These are phyloP conservation scores for Petroica traversi DNA, from an alignment of 2,113 vertebrate genomes.

Conservation along the genomic window DNA sequence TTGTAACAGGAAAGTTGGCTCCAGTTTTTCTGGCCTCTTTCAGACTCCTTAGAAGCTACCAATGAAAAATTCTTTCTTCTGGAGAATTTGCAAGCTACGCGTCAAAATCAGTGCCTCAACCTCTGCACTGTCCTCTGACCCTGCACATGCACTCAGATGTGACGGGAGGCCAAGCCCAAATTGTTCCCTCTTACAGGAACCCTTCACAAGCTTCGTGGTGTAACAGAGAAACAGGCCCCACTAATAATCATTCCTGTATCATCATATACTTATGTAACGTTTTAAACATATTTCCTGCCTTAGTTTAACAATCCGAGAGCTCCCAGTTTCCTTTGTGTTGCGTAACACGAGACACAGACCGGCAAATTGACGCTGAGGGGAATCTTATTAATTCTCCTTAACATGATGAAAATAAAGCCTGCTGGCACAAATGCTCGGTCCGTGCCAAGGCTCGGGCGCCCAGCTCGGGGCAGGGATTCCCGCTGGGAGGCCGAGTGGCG, in stretches of 20 bases:
- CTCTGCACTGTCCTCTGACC: rapidly evolving
- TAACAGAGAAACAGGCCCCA: background rate
- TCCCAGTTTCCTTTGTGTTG: slow-evolving; percentile 7
- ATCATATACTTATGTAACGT: background rate
- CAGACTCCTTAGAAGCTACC: background rate
- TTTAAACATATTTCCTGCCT: slow-evolving; percentile 7
- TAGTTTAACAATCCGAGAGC: background rate
- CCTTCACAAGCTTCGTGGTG: background rate
- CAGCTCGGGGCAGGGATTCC: background rate
- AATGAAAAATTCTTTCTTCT: rapidly evolving
- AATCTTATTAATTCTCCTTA: background rate
- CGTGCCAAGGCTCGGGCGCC: background rate
- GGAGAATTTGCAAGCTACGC: background rate
- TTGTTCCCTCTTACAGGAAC: background rate
- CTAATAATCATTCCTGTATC: background rate
- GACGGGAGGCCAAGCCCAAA: background rate
- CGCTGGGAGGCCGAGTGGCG: rapidly evolving
- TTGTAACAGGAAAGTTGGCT: background rate
- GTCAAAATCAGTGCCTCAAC: background rate
- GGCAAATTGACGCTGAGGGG: background rate
- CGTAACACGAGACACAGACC: background rate
- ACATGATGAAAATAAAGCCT: background rate
- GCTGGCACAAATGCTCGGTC: rapidly evolving
- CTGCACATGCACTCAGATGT: rapidly evolving
- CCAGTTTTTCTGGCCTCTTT: background rate